Evolutionary conservation across 2,797 vertebrate species (phyloP).

Genomic region (Heterohyrax brucei): DNA sequence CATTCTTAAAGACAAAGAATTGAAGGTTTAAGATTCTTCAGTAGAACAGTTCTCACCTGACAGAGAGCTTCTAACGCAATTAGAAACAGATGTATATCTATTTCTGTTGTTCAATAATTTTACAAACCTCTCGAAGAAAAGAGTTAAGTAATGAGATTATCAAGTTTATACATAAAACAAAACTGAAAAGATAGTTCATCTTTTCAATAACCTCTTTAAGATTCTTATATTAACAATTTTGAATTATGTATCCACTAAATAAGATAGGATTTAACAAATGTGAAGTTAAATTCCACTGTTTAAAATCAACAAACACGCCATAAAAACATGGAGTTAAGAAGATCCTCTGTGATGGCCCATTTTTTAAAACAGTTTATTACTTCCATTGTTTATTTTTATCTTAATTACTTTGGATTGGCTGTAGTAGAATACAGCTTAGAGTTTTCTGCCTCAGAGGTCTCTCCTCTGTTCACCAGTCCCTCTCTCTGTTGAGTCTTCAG

Average conservation of each 20-base stretch:
- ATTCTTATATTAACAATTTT: conserved; percentile 41
- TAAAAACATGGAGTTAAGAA: not conserved
- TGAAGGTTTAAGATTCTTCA: not conserved
- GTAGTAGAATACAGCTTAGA: not conserved
- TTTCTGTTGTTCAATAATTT: conserved; percentile 2
- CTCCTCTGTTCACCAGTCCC: not conserved
- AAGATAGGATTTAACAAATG: not conserved
- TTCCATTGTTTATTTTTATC: not conserved
- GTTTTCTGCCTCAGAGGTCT: not conserved
- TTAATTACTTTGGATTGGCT: not conserved
- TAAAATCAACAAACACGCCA: not conserved
- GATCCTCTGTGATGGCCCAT: not conserved
- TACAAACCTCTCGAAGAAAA: conserved; percentile 34
- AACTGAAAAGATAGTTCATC: conserved; percentile 31
- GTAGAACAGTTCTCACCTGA: not conserved
- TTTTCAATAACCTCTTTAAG: conserved; percentile 33
- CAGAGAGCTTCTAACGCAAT: not conserved
- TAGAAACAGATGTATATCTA: not conserved
- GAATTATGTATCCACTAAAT: not conserved
- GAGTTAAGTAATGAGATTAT: not conserved
- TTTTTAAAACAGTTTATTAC: not conserved
- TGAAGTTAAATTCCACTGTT: not conserved
- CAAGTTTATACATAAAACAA: conserved; percentile 22
- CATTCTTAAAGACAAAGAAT: not conserved
- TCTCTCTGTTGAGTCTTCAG: not conserved